A percentile compares a stretch with the other conserved stretches of the same genome.
Conservation (phyloP, 1,140 invertebrate genomes). For the Tribolium castaneum region DNA sequence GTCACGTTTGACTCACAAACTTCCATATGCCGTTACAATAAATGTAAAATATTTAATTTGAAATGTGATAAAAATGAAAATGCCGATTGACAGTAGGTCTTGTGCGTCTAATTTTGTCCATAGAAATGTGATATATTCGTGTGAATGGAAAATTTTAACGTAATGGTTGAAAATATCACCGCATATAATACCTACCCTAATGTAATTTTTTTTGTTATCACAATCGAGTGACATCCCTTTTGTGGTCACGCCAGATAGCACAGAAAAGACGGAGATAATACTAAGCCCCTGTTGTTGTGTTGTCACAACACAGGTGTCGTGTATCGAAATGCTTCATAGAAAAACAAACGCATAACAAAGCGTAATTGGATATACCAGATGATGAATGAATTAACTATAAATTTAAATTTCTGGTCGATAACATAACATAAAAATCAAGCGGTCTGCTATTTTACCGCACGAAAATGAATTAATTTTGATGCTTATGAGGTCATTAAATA, state of each 20-base stretch:
- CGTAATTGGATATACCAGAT: neutral
- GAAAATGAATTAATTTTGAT: neutral
- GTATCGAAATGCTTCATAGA: neutral
- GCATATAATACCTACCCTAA: neutral
- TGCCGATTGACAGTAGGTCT: neutral
- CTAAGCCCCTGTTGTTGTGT: constrained; percentile 15
- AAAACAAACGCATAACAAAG: neutral
- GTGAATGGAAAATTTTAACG: neutral
- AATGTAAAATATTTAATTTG: constrained; percentile 25
- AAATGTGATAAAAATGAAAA: neutral
- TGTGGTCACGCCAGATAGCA: constrained; percentile 15
- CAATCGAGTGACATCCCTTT: constrained; percentile 16
- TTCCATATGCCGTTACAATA: neutral
- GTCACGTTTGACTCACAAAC: neutral
- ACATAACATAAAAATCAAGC: neutral
- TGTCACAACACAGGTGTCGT: constrained; percentile 6
- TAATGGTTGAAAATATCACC: neutral
- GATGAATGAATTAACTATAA: neutral
- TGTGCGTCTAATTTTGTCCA: neutral
- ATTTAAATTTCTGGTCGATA: neutral
- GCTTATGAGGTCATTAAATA: neutral
- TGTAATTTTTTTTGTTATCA: constrained; percentile 13
- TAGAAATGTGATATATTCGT: neutral
- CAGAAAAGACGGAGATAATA: constrained; percentile 6
- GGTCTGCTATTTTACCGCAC: neutral